Evolutionary conservation across 92 coral and sea anemone genomes (phyloP), one percentile per base, ranked within the genome.

Genomic region (Zoanthus sansibaricus): DNA sequence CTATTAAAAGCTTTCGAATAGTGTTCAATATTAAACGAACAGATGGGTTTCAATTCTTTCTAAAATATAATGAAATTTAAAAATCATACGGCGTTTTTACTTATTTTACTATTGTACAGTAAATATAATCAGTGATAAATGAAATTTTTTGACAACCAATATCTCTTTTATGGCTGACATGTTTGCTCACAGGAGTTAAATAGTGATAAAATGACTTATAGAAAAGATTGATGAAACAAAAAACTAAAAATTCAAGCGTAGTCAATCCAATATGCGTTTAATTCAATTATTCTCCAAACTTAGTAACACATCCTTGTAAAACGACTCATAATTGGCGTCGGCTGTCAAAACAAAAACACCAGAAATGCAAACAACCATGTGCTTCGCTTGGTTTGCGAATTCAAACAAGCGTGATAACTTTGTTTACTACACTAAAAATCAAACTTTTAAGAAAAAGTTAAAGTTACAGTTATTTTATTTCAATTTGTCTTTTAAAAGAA

Each of bases 261-360:
- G 82, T 33, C 18, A 72, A 37, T 37, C 52, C 61, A 75, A 21
- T 14, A 75, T 47, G n/a, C n/a, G 59, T 48, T 3, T n/a, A 58
- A 58, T 58, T 11, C 69, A 0, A 44, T 44, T 45, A 12, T 12
- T 76, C 18, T 48, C 51, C 13, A 15, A 49, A 12, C 5, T 11
- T 21, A 18, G 79, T 75, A 75, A 75, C 79, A 75, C 16, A 17
- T 51, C 32, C 62, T 31, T 54, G 68, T 54, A 52, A 76, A 71
- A 69, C 17, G 82, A 54, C 18, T 46, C 20, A 67, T 46, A 76
- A 54, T 76, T 76, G 30, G 82, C 67, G 58, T 20, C 13, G 62
- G 45, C 82, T 76, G 68, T 76, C 82, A 76, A 69, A 76, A 76
- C 68, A 76, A 76, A 17, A 17, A 52, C 82, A 55, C 12, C 64